Conservation (phyloP, 2,797 vertebrate genomes). For the Mycteria americana region DNA sequence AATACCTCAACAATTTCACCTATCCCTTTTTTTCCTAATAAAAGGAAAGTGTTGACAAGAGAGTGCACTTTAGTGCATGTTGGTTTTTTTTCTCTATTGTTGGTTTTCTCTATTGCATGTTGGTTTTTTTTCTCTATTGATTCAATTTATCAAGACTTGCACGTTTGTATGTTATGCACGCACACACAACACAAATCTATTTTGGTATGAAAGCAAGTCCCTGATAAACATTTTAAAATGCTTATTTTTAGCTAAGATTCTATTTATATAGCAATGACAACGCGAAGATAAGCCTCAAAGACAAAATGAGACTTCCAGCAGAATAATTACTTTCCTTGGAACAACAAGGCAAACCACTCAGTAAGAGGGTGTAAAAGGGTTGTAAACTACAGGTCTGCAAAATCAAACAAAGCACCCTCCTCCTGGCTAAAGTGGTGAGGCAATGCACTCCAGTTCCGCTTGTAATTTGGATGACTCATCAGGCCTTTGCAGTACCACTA, state of each 20-base stretch:
- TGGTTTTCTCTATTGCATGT: not conserved
- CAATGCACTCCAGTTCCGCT: not conserved
- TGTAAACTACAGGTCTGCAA: not conserved
- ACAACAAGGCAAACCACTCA: not conserved
- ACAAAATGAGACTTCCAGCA: constrained; percentile 40
- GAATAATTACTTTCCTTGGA: constrained; percentile 32
- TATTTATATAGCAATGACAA: constrained; percentile 47
- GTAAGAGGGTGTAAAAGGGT: not conserved
- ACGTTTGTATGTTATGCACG: not conserved
- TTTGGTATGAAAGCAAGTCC: not conserved
- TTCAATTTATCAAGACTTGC: not conserved
- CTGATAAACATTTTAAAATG: constrained; percentile 8
- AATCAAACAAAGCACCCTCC: not conserved
- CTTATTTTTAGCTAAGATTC: constrained; percentile 53
- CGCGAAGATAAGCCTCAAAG: constrained; percentile 43
- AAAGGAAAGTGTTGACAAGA: not conserved
- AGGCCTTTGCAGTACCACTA: not conserved
- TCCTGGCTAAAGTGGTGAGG: not conserved
- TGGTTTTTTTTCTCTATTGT: fast-evolving
- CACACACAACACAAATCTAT: not conserved
- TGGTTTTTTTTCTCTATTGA: not conserved
- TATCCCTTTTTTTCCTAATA: not conserved
- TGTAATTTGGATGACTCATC: not conserved
- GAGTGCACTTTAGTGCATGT: not conserved
- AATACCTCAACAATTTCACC: not conserved